phyloP scores from a whole-genome alignment of 2,888 invertebrate species.

The Steinernema hermaphroditum region DNA sequence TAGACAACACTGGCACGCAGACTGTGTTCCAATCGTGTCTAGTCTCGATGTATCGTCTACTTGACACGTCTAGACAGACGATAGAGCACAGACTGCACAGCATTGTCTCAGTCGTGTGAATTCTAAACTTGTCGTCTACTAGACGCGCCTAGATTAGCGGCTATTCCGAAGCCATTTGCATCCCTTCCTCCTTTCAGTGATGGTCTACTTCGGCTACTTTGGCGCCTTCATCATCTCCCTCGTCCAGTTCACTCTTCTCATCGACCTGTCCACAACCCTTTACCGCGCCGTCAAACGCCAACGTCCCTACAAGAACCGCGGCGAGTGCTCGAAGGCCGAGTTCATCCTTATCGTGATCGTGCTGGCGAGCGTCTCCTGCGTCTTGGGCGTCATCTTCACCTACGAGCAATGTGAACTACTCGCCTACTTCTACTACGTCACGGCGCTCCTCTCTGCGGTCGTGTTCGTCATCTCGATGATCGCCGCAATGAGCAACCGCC shows the following conservation, averaged over 20 bases:
- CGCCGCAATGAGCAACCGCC: slow-evolving; percentile 1
- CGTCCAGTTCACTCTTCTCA: neutral
- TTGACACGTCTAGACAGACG: too few species aligned
- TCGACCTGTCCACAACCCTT: neutral
- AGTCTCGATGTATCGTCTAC: too few species aligned
- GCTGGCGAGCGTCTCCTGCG: neutral
- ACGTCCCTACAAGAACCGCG: slow-evolving; percentile 7
- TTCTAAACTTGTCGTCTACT: too few species aligned
- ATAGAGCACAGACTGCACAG: too few species aligned
- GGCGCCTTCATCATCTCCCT: slow-evolving; percentile 2
- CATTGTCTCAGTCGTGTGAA: too few species aligned
- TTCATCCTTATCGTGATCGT: slow-evolving; percentile 3
- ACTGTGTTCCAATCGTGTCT: too few species aligned
- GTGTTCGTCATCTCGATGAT: slow-evolving; percentile 15
- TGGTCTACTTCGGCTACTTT: slow-evolving; percentile 1
- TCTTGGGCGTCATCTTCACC: slow-evolving; percentile 12
- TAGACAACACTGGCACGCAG: too few species aligned
- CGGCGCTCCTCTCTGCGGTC: neutral
- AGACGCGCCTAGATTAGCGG: too few species aligned
- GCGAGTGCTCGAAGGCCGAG: slow-evolving; percentile 16
- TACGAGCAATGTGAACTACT: slow-evolving; percentile 3
- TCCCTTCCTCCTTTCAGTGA: neutral
- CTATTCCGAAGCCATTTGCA: too few species aligned
- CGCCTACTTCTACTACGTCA: slow-evolving; percentile 21
- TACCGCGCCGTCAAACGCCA: slow-evolving; percentile 6